These are phyloP conservation scores for Rhodinocichla rosea DNA, from an alignment of 2,113 vertebrate genomes.

Conservation along the genomic window DNA sequence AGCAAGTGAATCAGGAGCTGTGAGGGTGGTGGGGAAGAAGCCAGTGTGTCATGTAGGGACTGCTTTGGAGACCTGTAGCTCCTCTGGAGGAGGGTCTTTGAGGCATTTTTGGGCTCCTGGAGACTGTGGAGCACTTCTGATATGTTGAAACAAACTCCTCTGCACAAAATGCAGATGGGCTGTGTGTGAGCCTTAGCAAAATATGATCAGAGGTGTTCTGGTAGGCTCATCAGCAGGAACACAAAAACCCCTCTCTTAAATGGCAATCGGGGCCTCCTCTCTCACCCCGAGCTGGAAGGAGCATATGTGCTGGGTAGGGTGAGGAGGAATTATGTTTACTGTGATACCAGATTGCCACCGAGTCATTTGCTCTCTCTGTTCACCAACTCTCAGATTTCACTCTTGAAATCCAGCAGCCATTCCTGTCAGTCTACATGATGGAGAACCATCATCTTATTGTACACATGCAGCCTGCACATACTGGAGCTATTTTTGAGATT, in stretches of 20 bases:
- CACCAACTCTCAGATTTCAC: neutral
- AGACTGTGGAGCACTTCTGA: neutral
- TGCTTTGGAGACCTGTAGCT: neutral
- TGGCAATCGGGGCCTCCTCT: neutral
- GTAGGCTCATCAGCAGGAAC: neutral
- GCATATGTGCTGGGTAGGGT: neutral
- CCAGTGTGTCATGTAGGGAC: rapidly evolving
- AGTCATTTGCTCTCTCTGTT: neutral
- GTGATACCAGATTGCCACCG: neutral
- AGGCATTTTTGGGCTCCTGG: neutral
- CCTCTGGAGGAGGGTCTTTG: neutral
- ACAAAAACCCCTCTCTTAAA: neutral
- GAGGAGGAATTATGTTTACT: neutral
- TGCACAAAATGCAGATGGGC: neutral
- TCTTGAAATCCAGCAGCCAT: neutral
- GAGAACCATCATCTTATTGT: neutral
- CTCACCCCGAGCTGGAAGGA: neutral
- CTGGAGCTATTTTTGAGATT: neutral
- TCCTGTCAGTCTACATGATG: neutral
- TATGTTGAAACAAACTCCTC: neutral
- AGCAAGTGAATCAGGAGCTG: neutral
- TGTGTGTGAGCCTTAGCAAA: neutral
- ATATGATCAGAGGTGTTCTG: neutral
- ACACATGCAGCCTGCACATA: neutral
- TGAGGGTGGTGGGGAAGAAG: neutral